Evolutionary conservation across 1,140 invertebrate species (phyloP), one percentile per base, ranked within the genome.

Genomic region (Drosophila eugracilis): DNA sequence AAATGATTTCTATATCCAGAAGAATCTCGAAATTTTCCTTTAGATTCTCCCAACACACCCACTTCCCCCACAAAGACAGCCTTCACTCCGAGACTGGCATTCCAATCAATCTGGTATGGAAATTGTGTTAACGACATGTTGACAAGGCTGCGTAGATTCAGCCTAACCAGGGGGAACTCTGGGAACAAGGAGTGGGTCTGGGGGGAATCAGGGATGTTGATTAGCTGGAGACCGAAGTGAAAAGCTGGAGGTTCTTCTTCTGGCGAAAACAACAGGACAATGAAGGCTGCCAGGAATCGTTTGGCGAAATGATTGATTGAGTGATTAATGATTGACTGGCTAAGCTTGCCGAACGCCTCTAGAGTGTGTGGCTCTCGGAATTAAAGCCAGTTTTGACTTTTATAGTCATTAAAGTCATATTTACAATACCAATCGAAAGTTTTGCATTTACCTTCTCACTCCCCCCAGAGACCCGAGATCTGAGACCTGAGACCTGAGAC

Each of bases 281-380:
- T 60, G 37, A 49, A 62, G 79, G 58, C 62, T 58, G 41, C 30
- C 57, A 59, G 69, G 66, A 48, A 59, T 71, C 52, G 69, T 54
- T 72, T 52, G 70, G 70, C 45, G 45, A 65, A 78, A 80, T 89
- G 74, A 89, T 89, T 89, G 80, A 89, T 89, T 89, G 85, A 85
- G 53, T 89, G 85, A 89, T 89, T 89, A 89, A 89, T 89, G 85
- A 89, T 81, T 85, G 70, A 83, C 55, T 70, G 73, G 41, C 58
- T 62, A 30, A 30, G 45, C 63, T 10, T 34, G 9, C 19, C 24
- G 62, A 49, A 66, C 34, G 36, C 44, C 26, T 34, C 21, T 65
- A 44, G 45, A 66, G 60, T 28, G 62, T 53, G n/a, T 41, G 28
- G 28, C 45, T 53, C 45, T 66, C 48, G 34, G 59, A 72, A 85